Evolutionary conservation across 2,888 invertebrate genomes (phyloP), one percentile per base, ranked within the genome.

Genomic region (Abrostola triplasia): DNA sequence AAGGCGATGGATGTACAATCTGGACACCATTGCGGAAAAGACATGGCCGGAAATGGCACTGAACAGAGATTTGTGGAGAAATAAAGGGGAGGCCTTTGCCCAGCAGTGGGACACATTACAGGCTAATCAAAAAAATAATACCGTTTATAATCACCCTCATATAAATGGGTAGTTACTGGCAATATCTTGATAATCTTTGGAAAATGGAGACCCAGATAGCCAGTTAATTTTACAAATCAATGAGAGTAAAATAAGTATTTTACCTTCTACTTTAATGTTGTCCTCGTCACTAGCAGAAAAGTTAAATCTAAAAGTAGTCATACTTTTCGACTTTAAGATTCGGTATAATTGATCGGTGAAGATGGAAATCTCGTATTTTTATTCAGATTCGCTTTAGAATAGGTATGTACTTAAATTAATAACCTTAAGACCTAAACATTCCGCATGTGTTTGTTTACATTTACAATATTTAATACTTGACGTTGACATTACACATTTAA

Each of bases 251-350:
- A 42, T 42, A 5, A 12, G 1, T 13, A 12, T 44, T 9, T 56
- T 59, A 87, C 84, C 82, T 62, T 63, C 41, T 60, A 64, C 13
- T 41, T 67, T 35, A 50, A 64, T 54, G n/a, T 56, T 67, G 6
- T 77, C 76, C 2, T 76, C 71, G 37, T 77, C 70, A 42, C 84
- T 85, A 2, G 24, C 24, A 41, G 82, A 86, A 79, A 92, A 92
- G 76, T 91, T 90, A 75, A 92, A 92, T 67, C 80, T 87, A 80
- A 92, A 92, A 52, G 80, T 78, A 67, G 76, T 76, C 86, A 86
- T 85, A 41, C 0, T 67, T 60, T 52, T 8, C 24, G 24, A 24
- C 5, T 10, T 9, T 7, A 44, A 8, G 12, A 47, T 47, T 9
- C 7, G 12, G 6, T 7, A 2, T 40, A 1, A 40, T 40, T 8